Percentiles rank a stretch among this genome's conserved stretches.
Evolutionary conservation across 1,140 invertebrate species (phyloP).

Genomic region (Drosophila yakuba): DNA sequence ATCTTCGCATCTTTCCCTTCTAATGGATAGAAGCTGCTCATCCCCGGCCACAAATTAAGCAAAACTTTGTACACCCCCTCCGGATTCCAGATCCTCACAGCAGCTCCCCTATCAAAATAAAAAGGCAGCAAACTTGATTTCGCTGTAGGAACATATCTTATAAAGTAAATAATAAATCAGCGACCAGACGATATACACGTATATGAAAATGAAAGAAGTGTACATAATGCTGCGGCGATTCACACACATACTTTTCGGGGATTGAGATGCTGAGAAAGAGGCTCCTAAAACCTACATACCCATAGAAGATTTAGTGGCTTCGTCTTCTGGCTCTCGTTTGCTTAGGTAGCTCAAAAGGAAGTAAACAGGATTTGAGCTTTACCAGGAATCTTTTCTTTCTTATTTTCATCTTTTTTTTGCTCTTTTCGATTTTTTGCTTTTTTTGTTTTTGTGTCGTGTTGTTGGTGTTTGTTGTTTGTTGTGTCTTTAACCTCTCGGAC

Average conservation of each 20-base stretch:
- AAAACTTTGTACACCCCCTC: conserved; percentile 32
- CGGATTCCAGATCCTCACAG: conserved; percentile 2
- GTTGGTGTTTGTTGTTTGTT: conserved; percentile 3
- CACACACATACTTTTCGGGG: conserved; percentile 13
- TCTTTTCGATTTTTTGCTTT: conserved; percentile 1
- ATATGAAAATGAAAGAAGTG: conserved; percentile 47
- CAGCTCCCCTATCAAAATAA: conserved; percentile 18
- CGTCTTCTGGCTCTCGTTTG: conserved; percentile 51
- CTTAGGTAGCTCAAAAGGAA: conserved; percentile 77
- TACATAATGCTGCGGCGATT: conserved; percentile 35
- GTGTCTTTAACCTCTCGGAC: conserved; percentile 47
- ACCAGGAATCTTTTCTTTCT: conserved; percentile 56
- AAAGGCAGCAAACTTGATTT: conserved; percentile 40
- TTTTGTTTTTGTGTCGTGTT: conserved; percentile 7
- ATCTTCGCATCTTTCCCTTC: conserved; percentile 12
- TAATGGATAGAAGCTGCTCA: conserved; percentile 55
- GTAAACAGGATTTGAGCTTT: conserved; percentile 78
- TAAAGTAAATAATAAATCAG: conserved; percentile 80
- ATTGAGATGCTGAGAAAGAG: conserved; percentile 51
- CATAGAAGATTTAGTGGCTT: conserved; percentile 75
- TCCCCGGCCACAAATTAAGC: conserved; percentile 48
- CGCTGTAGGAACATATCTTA: conserved; percentile 56
- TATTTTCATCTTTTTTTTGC: neutral
- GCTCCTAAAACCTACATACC: conserved; percentile 56
- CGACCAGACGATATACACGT: conserved; percentile 60